Evolutionary conservation across 2,113 vertebrate species (phyloP).

Genomic region (Stomatorhinus ivindoensis): DNA sequence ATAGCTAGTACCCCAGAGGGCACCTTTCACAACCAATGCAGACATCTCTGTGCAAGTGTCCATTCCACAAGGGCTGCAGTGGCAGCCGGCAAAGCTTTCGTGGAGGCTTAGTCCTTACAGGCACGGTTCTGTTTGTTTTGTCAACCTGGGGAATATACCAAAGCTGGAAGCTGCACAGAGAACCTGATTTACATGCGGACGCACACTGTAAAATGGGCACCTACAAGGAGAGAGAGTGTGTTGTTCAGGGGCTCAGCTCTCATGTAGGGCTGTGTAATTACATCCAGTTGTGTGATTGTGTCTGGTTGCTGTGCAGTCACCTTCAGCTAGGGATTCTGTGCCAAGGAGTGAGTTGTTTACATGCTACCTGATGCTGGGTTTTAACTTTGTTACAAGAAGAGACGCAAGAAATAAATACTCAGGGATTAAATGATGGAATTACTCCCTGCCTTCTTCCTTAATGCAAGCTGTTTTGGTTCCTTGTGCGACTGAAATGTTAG

Average conservation of each 20-base stretch:
- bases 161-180: conserved; percentile 15
- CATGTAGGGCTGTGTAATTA: background rate
- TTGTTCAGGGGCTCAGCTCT: background rate
- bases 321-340: background rate
- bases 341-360: background rate
- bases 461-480: background rate
- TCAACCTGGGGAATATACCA: conserved; percentile 19
- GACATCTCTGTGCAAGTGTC: background rate
- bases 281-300: background rate
- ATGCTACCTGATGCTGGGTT: background rate
- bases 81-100: background rate
- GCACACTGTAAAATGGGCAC: background rate
- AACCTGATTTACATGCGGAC: background rate
- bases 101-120: background rate
- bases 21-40: conserved; percentile 9
- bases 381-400: background rate
- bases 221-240: background rate
- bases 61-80: background rate
- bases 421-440: background rate
- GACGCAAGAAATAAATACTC: background rate
- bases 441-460: background rate
- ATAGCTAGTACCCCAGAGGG: background rate
- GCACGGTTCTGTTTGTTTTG: conserved; percentile 28
- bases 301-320: background rate
- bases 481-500: background rate